Evolutionary conservation across 2,113 vertebrate species (phyloP).

Genomic region (Sinocyclocheilus maitianheensis): DNA sequence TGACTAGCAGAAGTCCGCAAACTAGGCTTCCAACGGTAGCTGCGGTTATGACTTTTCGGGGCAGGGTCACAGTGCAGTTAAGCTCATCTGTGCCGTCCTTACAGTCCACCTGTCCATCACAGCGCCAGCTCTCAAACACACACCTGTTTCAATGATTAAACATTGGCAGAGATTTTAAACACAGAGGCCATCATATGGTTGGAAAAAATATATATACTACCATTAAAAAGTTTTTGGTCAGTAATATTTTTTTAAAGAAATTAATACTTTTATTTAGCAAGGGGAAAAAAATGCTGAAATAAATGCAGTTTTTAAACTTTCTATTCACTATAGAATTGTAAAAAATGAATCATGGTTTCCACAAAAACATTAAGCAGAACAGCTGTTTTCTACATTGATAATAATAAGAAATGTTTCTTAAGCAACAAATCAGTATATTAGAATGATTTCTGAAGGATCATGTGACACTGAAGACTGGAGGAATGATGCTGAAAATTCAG

Average conservation of each 20-base stretch:
- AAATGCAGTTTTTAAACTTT: too few species aligned
- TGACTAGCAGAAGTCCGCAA: conserved; percentile 86
- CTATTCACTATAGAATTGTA: too few species aligned
- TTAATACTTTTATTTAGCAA: not conserved
- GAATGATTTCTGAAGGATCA: too few species aligned
- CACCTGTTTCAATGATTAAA: conserved; percentile 72
- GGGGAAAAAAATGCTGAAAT: too few species aligned
- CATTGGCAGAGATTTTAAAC: not conserved
- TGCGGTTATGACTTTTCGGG: conserved; percentile 88
- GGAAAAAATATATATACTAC: not conserved
- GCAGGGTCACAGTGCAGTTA: conserved; percentile 83
- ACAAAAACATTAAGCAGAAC: too few species aligned
- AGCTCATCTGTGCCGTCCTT: conserved; percentile 85
- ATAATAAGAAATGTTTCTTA: too few species aligned
- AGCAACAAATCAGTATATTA: too few species aligned
- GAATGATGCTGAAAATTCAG: too few species aligned
- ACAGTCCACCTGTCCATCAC: conserved; percentile 88
- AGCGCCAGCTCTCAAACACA: conserved; percentile 91
- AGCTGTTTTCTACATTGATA: too few species aligned
- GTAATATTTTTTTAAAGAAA: not conserved
- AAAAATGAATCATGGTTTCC: too few species aligned
- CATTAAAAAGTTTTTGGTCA: not conserved
- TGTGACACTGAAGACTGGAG: too few species aligned
- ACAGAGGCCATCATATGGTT: not conserved
- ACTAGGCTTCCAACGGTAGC: conserved; percentile 88